Base-by-base conservation (phyloP, 2,888 invertebrate genomes). In the Agrochola lota region DNA sequence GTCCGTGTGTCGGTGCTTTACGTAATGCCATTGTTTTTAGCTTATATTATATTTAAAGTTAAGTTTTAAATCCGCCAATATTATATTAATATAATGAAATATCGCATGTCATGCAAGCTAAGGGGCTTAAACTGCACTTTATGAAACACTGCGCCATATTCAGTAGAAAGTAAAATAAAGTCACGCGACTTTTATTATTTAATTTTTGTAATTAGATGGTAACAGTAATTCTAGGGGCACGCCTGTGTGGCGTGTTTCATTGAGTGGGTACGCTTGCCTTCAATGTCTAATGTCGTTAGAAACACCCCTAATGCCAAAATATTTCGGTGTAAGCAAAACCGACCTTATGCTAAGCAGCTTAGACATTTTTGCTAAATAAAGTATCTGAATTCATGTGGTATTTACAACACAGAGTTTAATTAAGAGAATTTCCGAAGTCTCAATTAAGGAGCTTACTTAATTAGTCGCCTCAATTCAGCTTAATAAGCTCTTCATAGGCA, bases 11-110 rank as follows among this genome's bases (percentile, higher is more conserved):
- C 86, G 90, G 90, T 91, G 92, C 90, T 91, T 90, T 91, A 91
- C 87, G 85, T 88, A 91, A 91, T 92, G 93, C 91, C 91, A 91
- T 92, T 91, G 89, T 92, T 91, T 52, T 88, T 90, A 91, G 89
- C 79, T 86, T 89, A 35, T 85, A 76, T 81, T 80, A 73, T 76
- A 80, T 71, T 81, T 86, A 76, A 76, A 85, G 83, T 84, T 89
- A 89, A 87, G 85, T 88, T 90, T 88, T 79, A 84, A 86, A 84
- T 88, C 89, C 89, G 91, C 91, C 90, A 91, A 89, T 91, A 81
- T 87, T 87, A 83, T 85, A 81, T 85, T 80, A 78, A 77, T 72
- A 84, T 78, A 68, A 64, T 74, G 40, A 71, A 81, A 79, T 74
- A 71, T 75, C 66, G 77, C 68, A 76, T 83, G 66, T 79, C 73